Conservation (phyloP, 2,888 invertebrate species). For the Steromphala cineraria region DNA sequence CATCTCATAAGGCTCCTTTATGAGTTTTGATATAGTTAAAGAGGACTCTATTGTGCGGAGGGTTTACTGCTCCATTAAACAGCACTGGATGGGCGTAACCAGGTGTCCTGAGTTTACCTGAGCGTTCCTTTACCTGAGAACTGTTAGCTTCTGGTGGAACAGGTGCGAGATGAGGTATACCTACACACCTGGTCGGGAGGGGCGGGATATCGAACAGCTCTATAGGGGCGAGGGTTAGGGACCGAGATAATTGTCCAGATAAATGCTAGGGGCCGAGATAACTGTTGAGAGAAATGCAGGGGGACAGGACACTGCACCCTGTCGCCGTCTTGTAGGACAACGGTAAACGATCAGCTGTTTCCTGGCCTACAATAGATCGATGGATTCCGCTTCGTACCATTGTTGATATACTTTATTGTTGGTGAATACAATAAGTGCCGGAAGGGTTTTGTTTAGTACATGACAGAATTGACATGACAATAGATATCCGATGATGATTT, state of each 20-base stretch:
- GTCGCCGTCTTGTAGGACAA: neutral
- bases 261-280: neutral
- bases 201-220: neutral
- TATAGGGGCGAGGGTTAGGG: neutral
- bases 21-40: no score
- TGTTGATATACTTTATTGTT: neutral
- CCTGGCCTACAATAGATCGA: constrained; percentile 3
- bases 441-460: neutral
- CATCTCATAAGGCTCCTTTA: no score
- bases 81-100: no score
- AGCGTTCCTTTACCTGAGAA: no score
- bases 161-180: no score
- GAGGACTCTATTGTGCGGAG: no score
- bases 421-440: neutral
- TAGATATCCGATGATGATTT: neutral
- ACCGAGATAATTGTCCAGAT: neutral
- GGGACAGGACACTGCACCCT: neutral
- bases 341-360: neutral
- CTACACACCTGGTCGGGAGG: no score
- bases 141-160: no score
- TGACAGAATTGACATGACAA: neutral
- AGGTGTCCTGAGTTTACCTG: no score
- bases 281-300: neutral
- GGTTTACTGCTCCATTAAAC: no score
- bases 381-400: neutral